A percentile compares a stretch with the other conserved stretches of the same genome.
phyloP scores from a whole-genome alignment of 2,113 vertebrate species.

The Willisornis vidua region DNA sequence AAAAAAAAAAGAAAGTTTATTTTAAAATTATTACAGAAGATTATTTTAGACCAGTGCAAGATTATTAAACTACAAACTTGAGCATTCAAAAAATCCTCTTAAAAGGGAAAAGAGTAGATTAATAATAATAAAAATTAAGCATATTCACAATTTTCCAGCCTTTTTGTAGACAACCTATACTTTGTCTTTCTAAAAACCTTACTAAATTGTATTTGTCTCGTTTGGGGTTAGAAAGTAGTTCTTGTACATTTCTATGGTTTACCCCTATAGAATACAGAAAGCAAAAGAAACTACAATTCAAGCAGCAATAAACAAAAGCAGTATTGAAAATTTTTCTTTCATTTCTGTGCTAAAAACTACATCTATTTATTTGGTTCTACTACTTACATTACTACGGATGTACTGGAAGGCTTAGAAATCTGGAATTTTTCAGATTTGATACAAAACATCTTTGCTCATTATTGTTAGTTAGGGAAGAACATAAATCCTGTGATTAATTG shows the following conservation, averaged over 20 bases:
- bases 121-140: background rate
- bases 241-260: background rate
- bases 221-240: background rate
- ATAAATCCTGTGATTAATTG: background rate
- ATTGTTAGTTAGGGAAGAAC: background rate
- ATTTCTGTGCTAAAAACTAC: background rate
- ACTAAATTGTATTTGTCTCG: constrained; percentile 58
- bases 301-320: background rate
- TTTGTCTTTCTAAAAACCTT: constrained; percentile 47
- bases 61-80: background rate
- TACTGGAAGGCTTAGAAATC: background rate
- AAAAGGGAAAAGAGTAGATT: background rate
- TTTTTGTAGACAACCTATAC: background rate
- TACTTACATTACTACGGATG: background rate
- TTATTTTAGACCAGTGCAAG: background rate
- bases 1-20: too few species aligned
- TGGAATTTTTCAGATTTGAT: background rate
- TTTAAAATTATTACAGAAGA: background rate
- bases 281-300: background rate
- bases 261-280: constrained; percentile 22
- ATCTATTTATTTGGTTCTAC: background rate
- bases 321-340: background rate
- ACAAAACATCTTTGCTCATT: background rate
- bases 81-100: background rate
- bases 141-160: background rate